Evolutionary conservation across 2,797 vertebrate species (phyloP), one percentile per base, ranked within the genome.

Genomic region (Anniella stebbinsi): DNA sequence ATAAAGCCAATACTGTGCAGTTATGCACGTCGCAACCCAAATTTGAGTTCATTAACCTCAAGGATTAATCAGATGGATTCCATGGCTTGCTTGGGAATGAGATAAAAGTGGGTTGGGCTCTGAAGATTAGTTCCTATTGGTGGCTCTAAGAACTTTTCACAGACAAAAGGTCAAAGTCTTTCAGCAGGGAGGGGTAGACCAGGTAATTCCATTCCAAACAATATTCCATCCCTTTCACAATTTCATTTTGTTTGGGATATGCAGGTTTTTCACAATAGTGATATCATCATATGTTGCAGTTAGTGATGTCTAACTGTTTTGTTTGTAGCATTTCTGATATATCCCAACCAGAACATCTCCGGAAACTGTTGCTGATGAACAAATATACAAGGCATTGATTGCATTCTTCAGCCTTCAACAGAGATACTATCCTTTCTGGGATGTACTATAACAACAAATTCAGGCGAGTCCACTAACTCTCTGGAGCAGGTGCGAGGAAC

Each of bases 51-150:
- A 92, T 72, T 92, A 83, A 90, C 87, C 89, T 28, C 90, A 38
- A 92, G 83, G 75, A 4, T 1, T 93, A 92, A 95, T 94, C 92
- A 93, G 77, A 89, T 93, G 76, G 72, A 89, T 92, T 93, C 92
- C 82, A 30, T 77, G 57, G 13, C 2, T 66, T 45, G 60, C 23
- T 89, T 92, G 9, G 78, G 86, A 91, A 89, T 69, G 48, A 0
- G 66, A 92, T 92, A 93, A 93, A 60, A 33, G 66, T 91, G 87
- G 86, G 91, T 84, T 91, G 94, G 83, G 72, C 87, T 89, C 36
- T 36, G 83, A 94, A 87, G 91, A 4, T 0, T 13, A 57, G 51
- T 77, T 90, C 78, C 85, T 87, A 84, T n/a, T 93, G 93, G 90
- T 80, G 89, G 13, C 75, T 90, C 86, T 78, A 80, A 87, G 81